phyloP scores from a whole-genome alignment of 2,797 vertebrate species.

The Pempheris klunzingeri region DNA sequence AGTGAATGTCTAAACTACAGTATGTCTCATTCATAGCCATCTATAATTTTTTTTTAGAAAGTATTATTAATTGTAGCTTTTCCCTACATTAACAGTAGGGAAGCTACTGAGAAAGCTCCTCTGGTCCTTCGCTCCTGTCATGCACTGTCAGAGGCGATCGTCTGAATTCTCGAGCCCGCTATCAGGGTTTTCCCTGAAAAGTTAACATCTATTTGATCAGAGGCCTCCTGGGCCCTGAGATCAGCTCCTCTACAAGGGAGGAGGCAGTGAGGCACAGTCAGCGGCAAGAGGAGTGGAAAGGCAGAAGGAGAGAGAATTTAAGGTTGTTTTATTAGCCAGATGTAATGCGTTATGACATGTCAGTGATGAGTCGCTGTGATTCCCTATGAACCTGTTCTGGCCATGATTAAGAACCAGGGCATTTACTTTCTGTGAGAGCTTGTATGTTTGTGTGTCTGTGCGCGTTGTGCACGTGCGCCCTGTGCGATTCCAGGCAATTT shows the following conservation, averaged over 20 bases:
- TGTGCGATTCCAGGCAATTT: constrained; percentile 58
- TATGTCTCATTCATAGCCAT: neutral
- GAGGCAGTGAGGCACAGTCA: constrained; percentile 24
- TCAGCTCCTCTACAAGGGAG: constrained; percentile 59
- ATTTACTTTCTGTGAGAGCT: constrained; percentile 32
- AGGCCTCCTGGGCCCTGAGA: constrained; percentile 65
- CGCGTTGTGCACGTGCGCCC: constrained; percentile 29
- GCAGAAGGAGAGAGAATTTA: constrained; percentile 48
- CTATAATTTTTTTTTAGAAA: neutral
- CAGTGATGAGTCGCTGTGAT: constrained; percentile 72
- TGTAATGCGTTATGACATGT: constrained; percentile 80
- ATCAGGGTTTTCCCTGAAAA: constrained; percentile 67
- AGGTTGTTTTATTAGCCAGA: constrained; percentile 72
- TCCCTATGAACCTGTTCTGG: constrained; percentile 65
- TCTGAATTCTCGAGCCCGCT: constrained; percentile 55
- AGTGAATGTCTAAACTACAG: constrained; percentile 15
- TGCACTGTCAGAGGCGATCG: constrained; percentile 56
- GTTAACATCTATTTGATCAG: constrained; percentile 67
- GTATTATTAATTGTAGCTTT: constrained; percentile 6
- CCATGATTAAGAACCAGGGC: constrained; percentile 49
- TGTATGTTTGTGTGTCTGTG: constrained; percentile 18
- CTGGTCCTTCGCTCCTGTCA: constrained; percentile 30
- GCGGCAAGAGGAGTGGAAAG: constrained; percentile 30
- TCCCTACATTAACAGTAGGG: neutral
- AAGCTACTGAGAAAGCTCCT: constrained; percentile 12